Conservation (phyloP, 2,797 vertebrate species). For the Takifugu rubripes region DNA sequence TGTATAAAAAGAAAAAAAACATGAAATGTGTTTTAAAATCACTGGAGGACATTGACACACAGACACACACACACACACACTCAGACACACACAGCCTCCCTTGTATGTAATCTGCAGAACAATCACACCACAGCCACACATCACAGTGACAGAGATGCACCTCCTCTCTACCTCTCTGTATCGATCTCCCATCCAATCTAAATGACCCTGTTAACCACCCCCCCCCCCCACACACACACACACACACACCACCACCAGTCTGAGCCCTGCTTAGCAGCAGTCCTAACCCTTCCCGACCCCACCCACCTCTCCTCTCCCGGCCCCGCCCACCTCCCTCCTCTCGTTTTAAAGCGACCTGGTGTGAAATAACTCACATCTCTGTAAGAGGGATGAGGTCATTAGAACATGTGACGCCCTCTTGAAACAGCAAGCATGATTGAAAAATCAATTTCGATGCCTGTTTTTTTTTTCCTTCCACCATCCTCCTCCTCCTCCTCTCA, state of each 20-base stretch:
- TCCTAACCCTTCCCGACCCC: conserved; percentile 37
- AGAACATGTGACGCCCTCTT: conserved; percentile 77
- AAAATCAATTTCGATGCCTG: conserved; percentile 79
- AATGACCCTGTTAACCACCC: conserved; percentile 83
- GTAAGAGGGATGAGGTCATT: conserved; percentile 78
- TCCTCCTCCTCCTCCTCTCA: conserved; percentile 7
- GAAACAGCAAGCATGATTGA: conserved; percentile 78
- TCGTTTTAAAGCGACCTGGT: conserved; percentile 67
- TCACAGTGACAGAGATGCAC: conserved; percentile 80
- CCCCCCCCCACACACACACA: conserved; percentile 55
- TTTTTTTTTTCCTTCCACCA: conserved; percentile 57
- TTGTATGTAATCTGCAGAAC: conserved; percentile 73
- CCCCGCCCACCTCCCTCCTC: conserved; percentile 57
- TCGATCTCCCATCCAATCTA: conserved; percentile 86
- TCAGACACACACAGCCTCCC: conserved; percentile 41
- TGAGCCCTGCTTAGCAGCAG: conserved; percentile 68
- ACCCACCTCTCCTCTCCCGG: conserved; percentile 4
- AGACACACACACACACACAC: conserved; percentile 9
- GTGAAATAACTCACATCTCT: conserved; percentile 77
- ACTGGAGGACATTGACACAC: conserved; percentile 52
- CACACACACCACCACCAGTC: conserved; percentile 42
- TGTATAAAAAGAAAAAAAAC: conserved; percentile 42
- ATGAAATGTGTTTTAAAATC: conserved; percentile 62
- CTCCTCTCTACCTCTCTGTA: conserved; percentile 78
- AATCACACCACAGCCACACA: conserved; percentile 80